These are phyloP conservation scores for Mormyrus hasselquistii DNA, from an alignment of 2,797 vertebrate genomes.

Conservation along the genomic window DNA sequence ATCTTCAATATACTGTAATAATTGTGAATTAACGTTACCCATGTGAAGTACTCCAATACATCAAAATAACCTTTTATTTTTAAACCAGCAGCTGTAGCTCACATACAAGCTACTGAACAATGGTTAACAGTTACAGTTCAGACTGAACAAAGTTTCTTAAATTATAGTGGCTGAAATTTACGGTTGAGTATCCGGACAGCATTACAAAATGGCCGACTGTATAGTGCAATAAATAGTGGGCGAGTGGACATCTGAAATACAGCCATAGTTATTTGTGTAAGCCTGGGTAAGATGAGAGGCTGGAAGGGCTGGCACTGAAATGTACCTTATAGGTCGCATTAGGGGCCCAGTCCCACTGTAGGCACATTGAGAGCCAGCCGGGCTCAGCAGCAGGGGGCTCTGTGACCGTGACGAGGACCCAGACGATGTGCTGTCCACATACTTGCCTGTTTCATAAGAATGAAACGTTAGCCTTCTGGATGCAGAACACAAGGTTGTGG, in stretches of 20 bases:
- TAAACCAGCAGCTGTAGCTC: background rate
- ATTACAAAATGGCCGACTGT: background rate
- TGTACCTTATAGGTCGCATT: slow-evolving; percentile 58
- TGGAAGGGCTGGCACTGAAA: background rate
- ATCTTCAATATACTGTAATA: background rate
- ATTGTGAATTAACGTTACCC: background rate
- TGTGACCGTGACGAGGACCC: slow-evolving; percentile 82
- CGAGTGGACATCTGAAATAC: background rate
- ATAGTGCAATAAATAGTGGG: background rate
- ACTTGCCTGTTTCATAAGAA: slow-evolving; percentile 51
- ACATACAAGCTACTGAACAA: background rate
- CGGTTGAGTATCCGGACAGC: background rate
- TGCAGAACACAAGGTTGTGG: background rate
- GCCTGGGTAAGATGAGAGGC: background rate
- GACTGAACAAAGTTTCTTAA: background rate
- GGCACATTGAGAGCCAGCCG: slow-evolving; percentile 65
- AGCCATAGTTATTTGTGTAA: background rate
- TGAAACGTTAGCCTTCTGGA: background rate
- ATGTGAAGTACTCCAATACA: background rate
- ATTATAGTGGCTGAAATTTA: background rate
- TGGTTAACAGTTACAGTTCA: background rate
- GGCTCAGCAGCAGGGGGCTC: slow-evolving; percentile 78
- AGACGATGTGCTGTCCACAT: slow-evolving; percentile 78
- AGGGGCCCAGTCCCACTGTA: slow-evolving; percentile 55
- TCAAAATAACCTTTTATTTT: background rate